Evolutionary conservation across 2,888 invertebrate species (phyloP).

Genomic region (Drosophila anomelani): DNA sequence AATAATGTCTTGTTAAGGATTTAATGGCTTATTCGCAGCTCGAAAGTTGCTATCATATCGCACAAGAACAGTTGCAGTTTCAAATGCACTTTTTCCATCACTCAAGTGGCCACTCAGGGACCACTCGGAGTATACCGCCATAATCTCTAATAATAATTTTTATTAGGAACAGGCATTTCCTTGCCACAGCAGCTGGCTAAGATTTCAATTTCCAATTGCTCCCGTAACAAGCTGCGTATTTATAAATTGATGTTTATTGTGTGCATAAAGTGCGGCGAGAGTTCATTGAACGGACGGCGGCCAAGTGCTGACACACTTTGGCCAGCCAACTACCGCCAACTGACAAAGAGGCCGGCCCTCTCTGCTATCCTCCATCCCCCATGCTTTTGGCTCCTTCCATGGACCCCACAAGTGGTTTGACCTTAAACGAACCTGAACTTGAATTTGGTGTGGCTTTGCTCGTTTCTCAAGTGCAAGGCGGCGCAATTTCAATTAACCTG

Average conservation of each 20-base stretch:
- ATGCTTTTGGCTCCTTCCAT: neutral
- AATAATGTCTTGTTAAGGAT: conserved; percentile 16
- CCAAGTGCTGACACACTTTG: conserved; percentile 77
- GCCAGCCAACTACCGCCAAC: conserved; percentile 54
- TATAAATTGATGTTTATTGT: conserved; percentile 73
- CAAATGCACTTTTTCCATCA: conserved; percentile 48
- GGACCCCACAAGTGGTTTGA: conserved; percentile 80
- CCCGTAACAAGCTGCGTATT: conserved; percentile 67
- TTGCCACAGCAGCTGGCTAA: conserved; percentile 63
- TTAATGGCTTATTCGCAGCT: conserved; percentile 20
- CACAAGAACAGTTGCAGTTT: neutral
- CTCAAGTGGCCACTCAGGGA: conserved; percentile 68
- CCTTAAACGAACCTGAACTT: conserved; percentile 70
- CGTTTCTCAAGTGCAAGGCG: conserved; percentile 41
- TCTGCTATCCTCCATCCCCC: neutral
- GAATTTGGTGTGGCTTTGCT: conserved; percentile 52
- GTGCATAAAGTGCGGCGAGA: conserved; percentile 62
- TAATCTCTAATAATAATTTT: conserved; percentile 63
- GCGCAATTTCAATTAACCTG: conserved; percentile 74
- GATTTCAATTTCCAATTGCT: conserved; percentile 61
- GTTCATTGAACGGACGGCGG: conserved; percentile 68
- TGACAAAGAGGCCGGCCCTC: conserved; percentile 53
- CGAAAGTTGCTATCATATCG: conserved; percentile 1
- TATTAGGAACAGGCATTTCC: conserved; percentile 33
- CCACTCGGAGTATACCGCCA: conserved; percentile 41